Evolutionary conservation across 1,140 invertebrate species (phyloP).

Genomic region (Cydia fagiglandana): DNA sequence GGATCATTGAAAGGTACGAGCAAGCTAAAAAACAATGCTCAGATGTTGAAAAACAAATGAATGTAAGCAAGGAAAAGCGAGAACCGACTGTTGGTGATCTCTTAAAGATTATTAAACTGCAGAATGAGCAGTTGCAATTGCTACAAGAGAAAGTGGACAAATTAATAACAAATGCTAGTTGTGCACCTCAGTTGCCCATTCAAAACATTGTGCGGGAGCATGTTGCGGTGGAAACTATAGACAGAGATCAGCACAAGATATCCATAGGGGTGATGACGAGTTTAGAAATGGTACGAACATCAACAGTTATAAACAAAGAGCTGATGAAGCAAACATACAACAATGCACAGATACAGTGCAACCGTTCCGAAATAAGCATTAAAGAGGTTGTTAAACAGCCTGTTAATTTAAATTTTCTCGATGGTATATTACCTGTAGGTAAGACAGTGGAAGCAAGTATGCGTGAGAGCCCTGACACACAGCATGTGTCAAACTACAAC

Average conservation of each 20-base stretch:
- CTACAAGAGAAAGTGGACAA: constrained; percentile 80
- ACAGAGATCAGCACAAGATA: constrained; percentile 82
- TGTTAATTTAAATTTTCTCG: constrained; percentile 64
- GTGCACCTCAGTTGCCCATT: constrained; percentile 46
- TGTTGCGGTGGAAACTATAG: constrained; percentile 77
- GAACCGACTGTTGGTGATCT: constrained; percentile 79
- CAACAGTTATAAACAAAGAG: constrained; percentile 72
- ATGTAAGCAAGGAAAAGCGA: constrained; percentile 58
- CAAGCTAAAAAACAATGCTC: constrained; percentile 44
- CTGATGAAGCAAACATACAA: constrained; percentile 56
- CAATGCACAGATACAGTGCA: constrained; percentile 66
- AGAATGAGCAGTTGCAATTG: constrained; percentile 79
- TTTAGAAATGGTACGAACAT: constrained; percentile 83
- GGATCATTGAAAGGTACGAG: constrained; percentile 63
- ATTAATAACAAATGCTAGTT: constrained; percentile 61
- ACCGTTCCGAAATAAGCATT: constrained; percentile 65
- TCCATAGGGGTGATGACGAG: constrained; percentile 86
- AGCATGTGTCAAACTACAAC: constrained; percentile 37
- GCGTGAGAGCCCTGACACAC: constrained; percentile 44
- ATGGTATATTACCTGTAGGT: constrained; percentile 56
- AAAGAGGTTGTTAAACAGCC: constrained; percentile 61
- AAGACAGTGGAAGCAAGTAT: constrained; percentile 39
- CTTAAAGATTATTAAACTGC: constrained; percentile 80
- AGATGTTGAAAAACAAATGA: constrained; percentile 56
- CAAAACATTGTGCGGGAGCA: constrained; percentile 57